Base-by-base conservation (phyloP, 1,140 invertebrate genomes). In the Polyergus mexicanus region DNA sequence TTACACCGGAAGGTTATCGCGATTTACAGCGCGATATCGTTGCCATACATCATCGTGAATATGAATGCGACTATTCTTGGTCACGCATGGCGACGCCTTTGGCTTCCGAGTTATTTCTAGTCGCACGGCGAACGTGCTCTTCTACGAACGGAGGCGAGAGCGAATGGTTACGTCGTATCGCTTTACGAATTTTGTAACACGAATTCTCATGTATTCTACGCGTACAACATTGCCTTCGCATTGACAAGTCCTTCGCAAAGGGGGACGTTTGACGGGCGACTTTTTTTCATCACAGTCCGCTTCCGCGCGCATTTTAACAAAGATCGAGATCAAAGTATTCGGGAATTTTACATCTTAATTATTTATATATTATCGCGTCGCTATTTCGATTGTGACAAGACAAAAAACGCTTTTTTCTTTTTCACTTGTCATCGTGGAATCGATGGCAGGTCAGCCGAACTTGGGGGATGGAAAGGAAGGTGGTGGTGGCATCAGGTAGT, bases 61-160 rank as follows among this genome's bases (percentile, higher is more conserved):
- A 83, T 51, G 78, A 81, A 72, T 60, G 66, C 78, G 68, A 47
- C 68, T 72, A 83, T 83, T 83, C 78, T 83, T 56, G 68, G 66
- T 74, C 68, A 74, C 78, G 68, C 78, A 68, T 76, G 69, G 63
- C 60, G 62, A 84, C 77, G 83, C 35, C 85, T 71, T 84, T 83
- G 85, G 51, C 85, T 86, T 38, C 41, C 41, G 54, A 72, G 68
- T 74, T 83, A 83, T 83, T 83, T 83, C 68, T 74, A 83, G 78
- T 83, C 78, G 78, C 19, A 44, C 54, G 35, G 25, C 58, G 75
- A 44, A 75, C 62, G 81, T 47, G 76, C 56, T 84, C 28, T 60
- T 58, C 71, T n/a, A 41, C 71, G 47, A 51, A 19, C 65, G 71
- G 11, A 47, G 69, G 44, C 68, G 69, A n/a, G 66, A 74, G 56